Evolutionary conservation across 2,888 invertebrate species (phyloP).

Genomic region (Hoplodrina blanda): DNA sequence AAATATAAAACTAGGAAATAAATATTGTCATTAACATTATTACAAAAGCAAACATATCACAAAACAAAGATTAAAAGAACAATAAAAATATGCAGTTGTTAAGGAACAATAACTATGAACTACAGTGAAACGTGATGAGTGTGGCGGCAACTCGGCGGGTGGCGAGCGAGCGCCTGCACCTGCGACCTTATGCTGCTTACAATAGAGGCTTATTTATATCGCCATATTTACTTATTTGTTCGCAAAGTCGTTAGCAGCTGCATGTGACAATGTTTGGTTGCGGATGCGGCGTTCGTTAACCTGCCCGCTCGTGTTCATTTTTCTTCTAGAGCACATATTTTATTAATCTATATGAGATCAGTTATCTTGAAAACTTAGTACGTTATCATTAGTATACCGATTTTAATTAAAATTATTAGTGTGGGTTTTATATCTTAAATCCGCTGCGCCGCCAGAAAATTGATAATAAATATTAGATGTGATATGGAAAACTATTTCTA

Average conservation of each 20-base stretch:
- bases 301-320: conserved; percentile 1
- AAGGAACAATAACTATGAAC: conserved; percentile 34
- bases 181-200: not conserved
- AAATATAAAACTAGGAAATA: conserved; percentile 57
- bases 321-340: conserved; percentile 44
- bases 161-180: not conserved
- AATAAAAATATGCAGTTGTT: conserved; percentile 51
- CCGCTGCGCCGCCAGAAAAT: conserved; percentile 46
- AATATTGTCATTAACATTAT: conserved; percentile 61
- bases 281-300: not conserved
- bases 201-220: not conserved
- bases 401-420: conserved; percentile 34
- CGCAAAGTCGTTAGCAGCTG: too few species aligned
- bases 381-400: conserved; percentile 61
- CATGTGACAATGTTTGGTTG: not conserved
- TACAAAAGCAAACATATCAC: conserved; percentile 65
- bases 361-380: conserved; percentile 64
- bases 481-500: conserved; percentile 54
- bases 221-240: not conserved
- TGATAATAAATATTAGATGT: conserved; percentile 36
- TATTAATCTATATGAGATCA: conserved; percentile 62
- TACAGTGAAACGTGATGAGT: conserved; percentile 14
- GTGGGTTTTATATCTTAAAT: conserved; percentile 40
- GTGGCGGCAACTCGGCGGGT: conserved; percentile 12
- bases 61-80: conserved; percentile 55